Conservation (phyloP, 2,113 vertebrate genomes). For the Mesocricetus auratus region DNA sequence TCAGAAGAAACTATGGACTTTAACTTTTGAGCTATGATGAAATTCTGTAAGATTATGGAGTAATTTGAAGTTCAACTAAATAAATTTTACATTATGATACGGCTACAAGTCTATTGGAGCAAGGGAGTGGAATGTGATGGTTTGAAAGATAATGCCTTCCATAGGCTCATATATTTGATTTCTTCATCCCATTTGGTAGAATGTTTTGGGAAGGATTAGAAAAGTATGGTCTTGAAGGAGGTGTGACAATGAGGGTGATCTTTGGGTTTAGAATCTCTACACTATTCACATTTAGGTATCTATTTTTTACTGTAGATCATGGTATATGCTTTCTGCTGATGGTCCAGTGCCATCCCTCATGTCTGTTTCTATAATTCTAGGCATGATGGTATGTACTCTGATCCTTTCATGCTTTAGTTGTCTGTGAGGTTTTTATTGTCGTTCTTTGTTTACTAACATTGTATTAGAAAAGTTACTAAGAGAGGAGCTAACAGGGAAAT, state of each 20-base stretch:
- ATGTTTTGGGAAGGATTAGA: neutral
- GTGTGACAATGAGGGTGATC: neutral
- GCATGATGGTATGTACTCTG: neutral
- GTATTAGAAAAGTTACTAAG: neutral
- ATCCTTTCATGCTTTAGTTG: neutral
- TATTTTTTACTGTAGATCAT: neutral
- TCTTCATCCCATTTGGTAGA: neutral
- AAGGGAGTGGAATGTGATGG: neutral
- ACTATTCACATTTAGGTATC: neutral
- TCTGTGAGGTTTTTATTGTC: neutral
- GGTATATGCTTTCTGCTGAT: neutral
- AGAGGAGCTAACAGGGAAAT: neutral
- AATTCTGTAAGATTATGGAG: neutral
- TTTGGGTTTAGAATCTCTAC: neutral
- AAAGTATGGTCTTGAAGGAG: neutral
- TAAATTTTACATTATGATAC: neutral
- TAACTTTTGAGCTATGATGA: neutral
- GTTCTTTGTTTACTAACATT: neutral
- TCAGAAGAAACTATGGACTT: neutral
- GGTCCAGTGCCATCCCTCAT: neutral
- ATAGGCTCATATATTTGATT: neutral
- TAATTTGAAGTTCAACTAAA: neutral
- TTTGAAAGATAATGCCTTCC: neutral
- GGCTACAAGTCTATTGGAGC: accelerated
- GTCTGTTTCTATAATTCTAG: neutral